Conservation (phyloP, 2,113 vertebrate genomes). For the Mandrillus leucophaeus region DNA sequence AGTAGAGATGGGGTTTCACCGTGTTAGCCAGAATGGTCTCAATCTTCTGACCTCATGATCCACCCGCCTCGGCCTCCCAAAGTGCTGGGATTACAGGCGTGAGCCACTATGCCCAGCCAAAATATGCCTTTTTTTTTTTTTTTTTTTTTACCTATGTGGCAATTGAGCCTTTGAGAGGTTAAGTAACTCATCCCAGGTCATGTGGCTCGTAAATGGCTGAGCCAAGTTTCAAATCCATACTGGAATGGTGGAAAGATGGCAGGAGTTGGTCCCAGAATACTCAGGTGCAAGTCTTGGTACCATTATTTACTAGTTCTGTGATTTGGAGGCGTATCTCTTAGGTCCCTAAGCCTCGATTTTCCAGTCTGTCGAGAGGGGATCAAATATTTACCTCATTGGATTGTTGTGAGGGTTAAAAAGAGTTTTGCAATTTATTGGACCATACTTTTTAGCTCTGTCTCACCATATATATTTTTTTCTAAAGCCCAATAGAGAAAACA, state of each 20-base stretch:
- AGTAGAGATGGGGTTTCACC: too few relatives aligned
- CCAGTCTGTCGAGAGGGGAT: background rate
- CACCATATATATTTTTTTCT: background rate
- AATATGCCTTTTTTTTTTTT: too few relatives aligned
- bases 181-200: background rate
- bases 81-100: too few relatives aligned
- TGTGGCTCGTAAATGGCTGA: background rate
- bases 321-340: background rate
- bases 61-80: too few relatives aligned
- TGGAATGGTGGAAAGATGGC: background rate
- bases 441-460: background rate
- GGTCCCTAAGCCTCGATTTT: background rate
- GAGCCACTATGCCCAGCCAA: too few relatives aligned
- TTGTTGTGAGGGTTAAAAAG: background rate
- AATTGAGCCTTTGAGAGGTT: background rate
- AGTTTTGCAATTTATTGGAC: background rate
- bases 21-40: too few relatives aligned
- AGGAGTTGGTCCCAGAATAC: background rate
- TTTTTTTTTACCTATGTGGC: background rate
- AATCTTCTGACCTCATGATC: too few relatives aligned
- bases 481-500: background rate
- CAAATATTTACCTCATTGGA: slow-evolving; percentile 18
- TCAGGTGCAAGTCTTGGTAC: background rate
- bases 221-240: background rate
- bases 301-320: background rate